Evolutionary conservation across 2,797 vertebrate species (phyloP).

Genomic region (Siniperca scherzeri): DNA sequence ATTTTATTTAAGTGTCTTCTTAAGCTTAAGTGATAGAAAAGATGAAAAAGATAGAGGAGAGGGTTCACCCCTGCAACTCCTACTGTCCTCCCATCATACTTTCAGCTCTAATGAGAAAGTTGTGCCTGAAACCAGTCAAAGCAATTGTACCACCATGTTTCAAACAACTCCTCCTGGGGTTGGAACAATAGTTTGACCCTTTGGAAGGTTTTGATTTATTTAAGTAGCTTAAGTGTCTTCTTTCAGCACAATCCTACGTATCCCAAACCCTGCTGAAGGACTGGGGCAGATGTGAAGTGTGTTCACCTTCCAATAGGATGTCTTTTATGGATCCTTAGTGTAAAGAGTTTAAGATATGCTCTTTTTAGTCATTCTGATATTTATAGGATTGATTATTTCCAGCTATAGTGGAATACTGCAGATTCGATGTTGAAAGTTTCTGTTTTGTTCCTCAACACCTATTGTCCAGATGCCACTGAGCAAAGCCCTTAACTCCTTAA

Average conservation of each 20-base stretch:
- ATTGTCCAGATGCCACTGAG: neutral
- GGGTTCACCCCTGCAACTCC: neutral
- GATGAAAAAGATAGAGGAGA: no score
- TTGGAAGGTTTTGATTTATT: neutral
- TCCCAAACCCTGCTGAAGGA: neutral
- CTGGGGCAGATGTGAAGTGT: neutral
- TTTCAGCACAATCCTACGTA: neutral
- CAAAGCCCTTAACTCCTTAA: neutral
- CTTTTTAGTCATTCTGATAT: neutral
- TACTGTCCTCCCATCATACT: neutral
- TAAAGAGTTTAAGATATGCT: neutral
- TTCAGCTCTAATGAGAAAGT: neutral
- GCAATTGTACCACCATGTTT: slow-evolving; percentile 10
- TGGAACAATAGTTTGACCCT: neutral
- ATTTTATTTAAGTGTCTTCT: no score
- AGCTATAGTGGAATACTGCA: neutral
- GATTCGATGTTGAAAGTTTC: neutral
- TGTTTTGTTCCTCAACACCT: neutral
- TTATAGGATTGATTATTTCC: neutral
- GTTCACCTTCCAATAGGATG: neutral
- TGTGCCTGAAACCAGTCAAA: slow-evolving; percentile 9
- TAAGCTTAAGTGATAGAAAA: no score
- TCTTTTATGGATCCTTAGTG: neutral
- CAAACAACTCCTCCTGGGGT: neutral
- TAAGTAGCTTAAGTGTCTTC: neutral